Percentiles rank a stretch among this genome's conserved stretches.
These are phyloP conservation scores for Tigriopus japonicus DNA, from an alignment of 1,140 invertebrate species.

Conservation along the genomic window DNA sequence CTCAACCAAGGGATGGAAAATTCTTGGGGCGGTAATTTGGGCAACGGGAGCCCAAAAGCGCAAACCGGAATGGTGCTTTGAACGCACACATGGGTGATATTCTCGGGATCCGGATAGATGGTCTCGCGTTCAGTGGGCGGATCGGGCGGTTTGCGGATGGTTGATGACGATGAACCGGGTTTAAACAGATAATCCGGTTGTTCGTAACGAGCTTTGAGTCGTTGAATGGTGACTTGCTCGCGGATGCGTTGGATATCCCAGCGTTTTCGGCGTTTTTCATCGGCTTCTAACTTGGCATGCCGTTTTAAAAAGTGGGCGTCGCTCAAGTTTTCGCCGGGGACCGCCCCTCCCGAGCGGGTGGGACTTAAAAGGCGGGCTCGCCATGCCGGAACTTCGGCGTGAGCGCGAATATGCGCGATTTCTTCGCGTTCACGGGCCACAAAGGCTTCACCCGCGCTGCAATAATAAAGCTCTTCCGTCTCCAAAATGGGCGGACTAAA, in stretches of 20 bases:
- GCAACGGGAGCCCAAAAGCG: not conserved
- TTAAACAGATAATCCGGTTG: not conserved
- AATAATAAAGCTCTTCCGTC: too few relatives aligned
- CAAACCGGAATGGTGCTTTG: not conserved
- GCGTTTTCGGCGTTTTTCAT: not conserved
- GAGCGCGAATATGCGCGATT: too few relatives aligned
- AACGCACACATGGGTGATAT: not conserved
- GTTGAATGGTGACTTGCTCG: not conserved
- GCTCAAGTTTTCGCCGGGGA: not conserved
- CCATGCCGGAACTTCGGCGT: too few relatives aligned
- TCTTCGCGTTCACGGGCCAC: too few relatives aligned
- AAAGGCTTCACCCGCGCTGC: too few relatives aligned
- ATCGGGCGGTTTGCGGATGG: not conserved
- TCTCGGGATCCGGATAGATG: not conserved
- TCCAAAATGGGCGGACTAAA: too few relatives aligned
- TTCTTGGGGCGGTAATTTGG: not conserved
- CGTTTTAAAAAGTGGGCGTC: not conserved
- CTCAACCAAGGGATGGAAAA: slow-evolving; percentile 1
- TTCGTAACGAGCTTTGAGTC: not conserved
- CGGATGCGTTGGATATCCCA: slow-evolving; percentile 8
- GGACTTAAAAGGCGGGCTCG: too few relatives aligned
- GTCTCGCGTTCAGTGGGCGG: too few relatives aligned
- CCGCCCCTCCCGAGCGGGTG: too few relatives aligned
- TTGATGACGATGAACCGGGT: too few relatives aligned
- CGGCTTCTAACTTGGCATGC: not conserved